A percentile compares a stretch with the other conserved stretches of the same genome.
Conservation (phyloP, 2,888 invertebrate species). For the Oscheius sp. region DNA sequence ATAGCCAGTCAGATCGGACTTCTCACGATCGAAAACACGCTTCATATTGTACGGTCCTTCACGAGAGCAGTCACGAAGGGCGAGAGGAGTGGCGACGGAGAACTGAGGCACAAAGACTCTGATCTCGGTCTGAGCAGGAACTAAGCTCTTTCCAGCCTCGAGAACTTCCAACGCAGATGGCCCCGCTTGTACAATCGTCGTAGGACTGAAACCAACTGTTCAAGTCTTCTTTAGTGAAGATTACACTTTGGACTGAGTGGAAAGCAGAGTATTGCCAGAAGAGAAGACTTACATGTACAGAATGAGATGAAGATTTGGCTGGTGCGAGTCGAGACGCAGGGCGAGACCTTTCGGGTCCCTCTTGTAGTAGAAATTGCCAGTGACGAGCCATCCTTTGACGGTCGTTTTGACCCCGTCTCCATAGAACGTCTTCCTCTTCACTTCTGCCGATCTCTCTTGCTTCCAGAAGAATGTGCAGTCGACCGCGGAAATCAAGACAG, state of each 20-base stretch:
- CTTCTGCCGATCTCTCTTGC: not conserved
- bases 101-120: slow-evolving; percentile 26
- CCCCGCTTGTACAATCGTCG: not conserved
- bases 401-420: not conserved
- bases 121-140: not conserved
- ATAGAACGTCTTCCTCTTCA: not conserved
- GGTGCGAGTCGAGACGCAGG: slow-evolving; percentile 11
- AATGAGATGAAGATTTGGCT: not conserved
- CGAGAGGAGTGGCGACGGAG: slow-evolving; percentile 27
- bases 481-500: slow-evolving; percentile 18
- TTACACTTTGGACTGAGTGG: no score
- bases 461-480: slow-evolving; percentile 37
- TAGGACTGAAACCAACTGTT: slow-evolving; percentile 2
- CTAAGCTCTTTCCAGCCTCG: not conserved
- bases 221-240: not conserved
- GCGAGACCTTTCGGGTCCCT: not conserved
- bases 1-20: slow-evolving; percentile 35
- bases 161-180: slow-evolving; percentile 22
- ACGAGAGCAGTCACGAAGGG: slow-evolving; percentile 25
- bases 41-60: slow-evolving; percentile 26
- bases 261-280: no score
- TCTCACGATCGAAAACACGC: slow-evolving; percentile 37
- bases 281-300: slow-evolving; percentile 15
- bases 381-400: slow-evolving; percentile 2
- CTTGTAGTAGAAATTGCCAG: not conserved